Evolutionary conservation across 2,888 invertebrate genomes (phyloP).

Genomic region (Sinotaia quadrata): DNA sequence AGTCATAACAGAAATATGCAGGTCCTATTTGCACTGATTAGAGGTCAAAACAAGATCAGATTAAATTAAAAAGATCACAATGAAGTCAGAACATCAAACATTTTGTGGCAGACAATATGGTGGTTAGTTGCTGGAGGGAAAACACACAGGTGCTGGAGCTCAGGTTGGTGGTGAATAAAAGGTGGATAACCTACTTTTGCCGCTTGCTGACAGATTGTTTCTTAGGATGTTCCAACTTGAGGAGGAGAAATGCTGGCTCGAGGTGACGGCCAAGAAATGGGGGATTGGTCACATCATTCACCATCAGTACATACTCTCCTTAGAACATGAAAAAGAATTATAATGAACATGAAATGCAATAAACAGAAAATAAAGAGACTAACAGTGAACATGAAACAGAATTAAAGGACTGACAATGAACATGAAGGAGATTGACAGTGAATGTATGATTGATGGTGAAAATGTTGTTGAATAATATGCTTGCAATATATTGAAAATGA

Average conservation of each 20-base stretch:
- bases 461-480: too few relatives aligned
- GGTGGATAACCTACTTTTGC: constrained; percentile 47
- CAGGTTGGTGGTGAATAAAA: neutral
- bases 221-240: constrained; percentile 55
- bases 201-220: constrained; percentile 42
- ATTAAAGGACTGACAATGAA: too few relatives aligned
- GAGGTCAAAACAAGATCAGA: neutral
- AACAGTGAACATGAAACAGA: too few relatives aligned
- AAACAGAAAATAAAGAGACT: too few relatives aligned
- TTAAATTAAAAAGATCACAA: neutral
- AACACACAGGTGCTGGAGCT: neutral
- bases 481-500: too few relatives aligned
- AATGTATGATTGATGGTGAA: too few relatives aligned
- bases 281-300: constrained; percentile 66
- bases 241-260: constrained; percentile 61
- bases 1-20: too few relatives aligned
- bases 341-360: too few relatives aligned
- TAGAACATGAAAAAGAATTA: neutral
- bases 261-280: constrained; percentile 61
- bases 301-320: constrained; percentile 69
- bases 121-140: neutral
- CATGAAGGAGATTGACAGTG: too few relatives aligned
- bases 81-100: neutral
- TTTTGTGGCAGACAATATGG: neutral
- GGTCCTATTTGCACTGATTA: too few relatives aligned